Evolutionary conservation across 2,888 invertebrate species (phyloP), one percentile per base, ranked within the genome.

Genomic region (Campoletis raptor): DNA sequence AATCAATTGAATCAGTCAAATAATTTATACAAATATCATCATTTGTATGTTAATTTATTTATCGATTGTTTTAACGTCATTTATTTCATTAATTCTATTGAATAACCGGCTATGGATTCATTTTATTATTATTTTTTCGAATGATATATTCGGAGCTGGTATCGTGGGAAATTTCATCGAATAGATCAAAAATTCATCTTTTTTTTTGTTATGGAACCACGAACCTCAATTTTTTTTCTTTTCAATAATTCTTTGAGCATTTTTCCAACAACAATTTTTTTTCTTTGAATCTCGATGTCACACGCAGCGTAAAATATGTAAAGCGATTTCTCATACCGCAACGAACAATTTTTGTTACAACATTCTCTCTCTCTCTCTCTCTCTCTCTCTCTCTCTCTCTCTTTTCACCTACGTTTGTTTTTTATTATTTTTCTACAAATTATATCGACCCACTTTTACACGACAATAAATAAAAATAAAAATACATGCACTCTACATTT

Each of bases 401-500:
- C 45, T 45, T 30, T 30, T 48, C 5, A 2, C 48, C 57, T 24
- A 5, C 57, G 24, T 54, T 24, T 8, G n/a, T 48, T 52, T 57
- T 57, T 57, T 54, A 24, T 12, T 24, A 57, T 57, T 72, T 73
- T 48, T 69, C 74, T 57, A 15, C 10, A 61, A 30, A 40, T 52
- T 37, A 42, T 54, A 57, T 73, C 73, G 79, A 84, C 83, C 83
- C 30, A 84, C 83, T 84, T 84, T 79, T 67, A 37, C 45, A 54
- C 61, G 21, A 42, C 36, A 54, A 66, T 81, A 73, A 81, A 66
- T 72, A 48, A 69, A 69, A n/a, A 69, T 40, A 12, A 52, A 70
- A n/a, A 77, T 36, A 77, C 3, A 3, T 30, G 3, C 12, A 48
- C 21, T 40, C 40, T 42, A 70, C 48, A 36, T 40, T 78, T 9